These are phyloP conservation scores for Archips xylosteana DNA, from an alignment of 2,888 invertebrate species.

Conservation along the genomic window DNA sequence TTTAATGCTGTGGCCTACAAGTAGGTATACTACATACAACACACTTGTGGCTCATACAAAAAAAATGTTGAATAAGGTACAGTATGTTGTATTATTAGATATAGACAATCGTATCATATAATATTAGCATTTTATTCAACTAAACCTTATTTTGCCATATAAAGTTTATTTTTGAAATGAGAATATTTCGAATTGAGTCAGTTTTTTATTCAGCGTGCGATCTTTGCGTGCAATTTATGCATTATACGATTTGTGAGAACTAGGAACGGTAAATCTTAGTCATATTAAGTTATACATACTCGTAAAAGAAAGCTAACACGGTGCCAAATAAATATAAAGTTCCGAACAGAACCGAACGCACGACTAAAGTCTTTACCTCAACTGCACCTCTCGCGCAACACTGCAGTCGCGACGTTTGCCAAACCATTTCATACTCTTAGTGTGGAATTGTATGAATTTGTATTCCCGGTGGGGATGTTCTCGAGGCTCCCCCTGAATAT, in stretches of 20 bases:
- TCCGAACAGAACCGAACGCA: slow-evolving; percentile 33
- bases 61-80: no score
- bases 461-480: slow-evolving; percentile 70
- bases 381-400: slow-evolving; percentile 37
- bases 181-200: no score
- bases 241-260: neutral
- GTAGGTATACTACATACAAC: no score
- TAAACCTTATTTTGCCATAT: no score
- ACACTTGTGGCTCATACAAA: no score
- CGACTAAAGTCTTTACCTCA: slow-evolving; percentile 42
- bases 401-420: slow-evolving; percentile 61
- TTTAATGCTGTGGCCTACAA: no score
- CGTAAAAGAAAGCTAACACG: neutral
- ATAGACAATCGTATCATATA: no score
- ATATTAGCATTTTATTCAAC: no score
- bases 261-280: neutral
- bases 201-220: no score
- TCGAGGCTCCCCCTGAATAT: slow-evolving; percentile 71
- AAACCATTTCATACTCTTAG: slow-evolving; percentile 66
- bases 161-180: no score
- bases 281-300: neutral
- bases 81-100: no score
- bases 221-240: neutral
- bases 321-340: slow-evolving; percentile 25
- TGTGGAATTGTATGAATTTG: slow-evolving; percentile 66